Evolutionary conservation across 2,113 vertebrate species (phyloP), one percentile per base, ranked within the genome.

Genomic region (Cathartes aura): DNA sequence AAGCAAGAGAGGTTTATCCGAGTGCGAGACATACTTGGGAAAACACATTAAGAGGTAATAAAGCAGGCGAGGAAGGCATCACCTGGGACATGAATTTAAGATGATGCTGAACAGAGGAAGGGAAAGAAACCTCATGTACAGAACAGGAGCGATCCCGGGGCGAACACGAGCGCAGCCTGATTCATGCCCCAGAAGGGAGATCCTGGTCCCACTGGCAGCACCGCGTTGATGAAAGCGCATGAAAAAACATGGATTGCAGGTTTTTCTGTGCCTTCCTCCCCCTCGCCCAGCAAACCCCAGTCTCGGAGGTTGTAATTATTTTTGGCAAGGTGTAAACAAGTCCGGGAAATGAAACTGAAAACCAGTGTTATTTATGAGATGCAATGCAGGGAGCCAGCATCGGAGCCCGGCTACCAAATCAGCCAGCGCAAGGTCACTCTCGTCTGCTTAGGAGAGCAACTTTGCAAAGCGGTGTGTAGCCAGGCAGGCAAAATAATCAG

Each of bases 301-400:
- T 82, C 96, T 94, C 75, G 1, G 52, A 92, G 86, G 89, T 18
- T 87, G 75, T 92, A 94, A 92, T 93, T 97, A 92, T 90, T 95
- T 93, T 72, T 93, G 92, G 80, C 68, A 94, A 93, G 86, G 75
- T 12, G n/a, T 73, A 82, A 96, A 91, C 62, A 87, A 90, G 71
- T 86, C 78, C 20, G 23, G 59, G 75, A 93, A 89, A 95, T 12
- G n/a, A 83, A 94, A 92, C 1, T 2, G 16, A 59, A 80, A 90
- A 30, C 3, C 8, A 15, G 84, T 93, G 85, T 36, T 93, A 87
- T 95, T 96, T 96, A 92, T 3, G 26, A 90, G 79, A 42, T 11
- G 71, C 30, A 32, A 63, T 2, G 3, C 40, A 17, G 38, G n/a
- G 52, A 95, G 56, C 13, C 6, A 2, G 55, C 64, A 43, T 4